phyloP scores from a whole-genome alignment of 2,797 vertebrate species.

The Platyrinchus mystaceus region DNA sequence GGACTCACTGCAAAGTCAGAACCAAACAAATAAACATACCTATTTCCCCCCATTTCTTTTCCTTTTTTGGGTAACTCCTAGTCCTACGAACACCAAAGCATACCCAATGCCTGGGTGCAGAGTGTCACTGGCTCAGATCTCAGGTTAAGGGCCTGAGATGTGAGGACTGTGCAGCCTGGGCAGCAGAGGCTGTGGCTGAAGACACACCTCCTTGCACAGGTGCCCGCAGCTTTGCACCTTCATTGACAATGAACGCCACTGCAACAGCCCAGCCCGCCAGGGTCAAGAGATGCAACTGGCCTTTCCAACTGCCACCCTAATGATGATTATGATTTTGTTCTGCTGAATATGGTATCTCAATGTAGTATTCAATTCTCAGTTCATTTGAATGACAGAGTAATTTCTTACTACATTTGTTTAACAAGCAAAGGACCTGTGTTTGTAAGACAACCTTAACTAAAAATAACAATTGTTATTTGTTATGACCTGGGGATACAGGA shows the following conservation, averaged over 20 bases:
- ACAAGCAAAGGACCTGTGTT: not conserved
- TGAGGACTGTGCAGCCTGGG: not conserved
- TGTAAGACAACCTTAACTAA: not conserved
- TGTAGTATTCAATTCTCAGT: not conserved
- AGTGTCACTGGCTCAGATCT: not conserved
- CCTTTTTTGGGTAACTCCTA: not conserved
- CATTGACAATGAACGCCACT: not conserved
- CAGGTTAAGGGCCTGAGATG: not conserved
- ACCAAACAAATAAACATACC: not conserved
- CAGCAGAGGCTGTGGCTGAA: not conserved
- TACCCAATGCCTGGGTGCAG: not conserved
- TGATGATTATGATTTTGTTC: not conserved
- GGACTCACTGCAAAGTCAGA: not conserved
- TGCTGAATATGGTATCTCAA: not conserved
- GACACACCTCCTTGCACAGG: not conserved
- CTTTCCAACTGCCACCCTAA: not conserved
- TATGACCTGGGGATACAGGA: not conserved
- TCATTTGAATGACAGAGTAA: not conserved
- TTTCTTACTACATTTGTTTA: not conserved
- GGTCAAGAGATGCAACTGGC: not conserved
- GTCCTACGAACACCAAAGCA: not conserved
- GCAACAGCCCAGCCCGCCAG: rapidly evolving
- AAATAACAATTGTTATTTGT: not conserved
- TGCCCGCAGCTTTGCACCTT: not conserved
- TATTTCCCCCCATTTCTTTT: rapidly evolving